These are phyloP conservation scores for Oxytorus armatus DNA, from an alignment of 2,888 invertebrate genomes.

Conservation along the genomic window DNA sequence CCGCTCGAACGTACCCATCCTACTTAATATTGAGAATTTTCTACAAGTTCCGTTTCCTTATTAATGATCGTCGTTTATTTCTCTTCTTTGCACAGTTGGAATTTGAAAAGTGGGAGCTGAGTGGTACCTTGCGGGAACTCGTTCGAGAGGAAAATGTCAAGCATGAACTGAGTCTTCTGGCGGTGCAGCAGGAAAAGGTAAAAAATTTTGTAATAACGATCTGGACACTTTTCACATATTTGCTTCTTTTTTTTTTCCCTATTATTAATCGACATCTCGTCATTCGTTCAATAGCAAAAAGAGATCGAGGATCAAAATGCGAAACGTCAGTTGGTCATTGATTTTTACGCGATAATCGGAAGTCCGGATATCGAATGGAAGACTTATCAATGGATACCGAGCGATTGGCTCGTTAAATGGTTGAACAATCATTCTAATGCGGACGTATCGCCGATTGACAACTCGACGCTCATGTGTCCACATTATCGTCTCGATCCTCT, in stretches of 20 bases:
- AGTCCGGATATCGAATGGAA: slow-evolving; percentile 68
- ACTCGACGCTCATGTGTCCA: slow-evolving; percentile 83
- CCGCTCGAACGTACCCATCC: too few species aligned
- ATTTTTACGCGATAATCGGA: slow-evolving; percentile 78
- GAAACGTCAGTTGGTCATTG: slow-evolving; percentile 81
- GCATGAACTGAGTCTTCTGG: slow-evolving; percentile 80
- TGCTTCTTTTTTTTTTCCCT: too few species aligned
- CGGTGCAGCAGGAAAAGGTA: slow-evolving; percentile 81
- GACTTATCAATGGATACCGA: slow-evolving; percentile 85
- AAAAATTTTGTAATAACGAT: too few species aligned
- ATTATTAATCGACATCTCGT: background rate
- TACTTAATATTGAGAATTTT: background rate
- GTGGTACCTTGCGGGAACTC: slow-evolving; percentile 78
- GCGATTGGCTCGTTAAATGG: slow-evolving; percentile 86
- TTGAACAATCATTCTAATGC: slow-evolving; percentile 78
- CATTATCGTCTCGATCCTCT: slow-evolving; percentile 85
- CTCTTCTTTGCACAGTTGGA: slow-evolving; percentile 74
- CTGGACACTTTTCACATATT: too few species aligned
- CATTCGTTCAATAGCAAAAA: slow-evolving; percentile 76
- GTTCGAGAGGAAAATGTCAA: slow-evolving; percentile 80
- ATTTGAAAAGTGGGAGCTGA: slow-evolving; percentile 81
- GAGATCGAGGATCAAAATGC: slow-evolving; percentile 81
- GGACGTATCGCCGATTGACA: slow-evolving; percentile 84
- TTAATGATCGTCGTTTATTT: slow-evolving; percentile 11
- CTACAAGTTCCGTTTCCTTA: background rate